Evolutionary conservation across 2,888 invertebrate species (phyloP).

Genomic region (Pachydiplax longipennis): DNA sequence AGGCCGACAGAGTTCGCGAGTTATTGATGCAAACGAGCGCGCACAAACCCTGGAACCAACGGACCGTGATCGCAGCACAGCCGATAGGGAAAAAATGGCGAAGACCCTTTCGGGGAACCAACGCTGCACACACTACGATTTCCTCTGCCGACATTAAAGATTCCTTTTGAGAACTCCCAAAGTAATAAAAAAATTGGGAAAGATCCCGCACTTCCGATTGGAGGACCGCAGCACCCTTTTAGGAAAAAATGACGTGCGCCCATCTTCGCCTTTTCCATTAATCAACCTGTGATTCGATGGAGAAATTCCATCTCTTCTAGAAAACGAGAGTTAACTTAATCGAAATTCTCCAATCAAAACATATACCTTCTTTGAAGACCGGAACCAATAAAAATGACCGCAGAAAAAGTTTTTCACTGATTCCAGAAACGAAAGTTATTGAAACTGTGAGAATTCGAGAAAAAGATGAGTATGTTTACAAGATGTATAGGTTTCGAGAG

Average conservation of each 20-base stretch:
- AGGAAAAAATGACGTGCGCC: neutral
- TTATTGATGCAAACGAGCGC: neutral
- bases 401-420: too few species aligned
- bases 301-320: too few species aligned
- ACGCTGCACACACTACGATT: neutral
- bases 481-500: too few species aligned
- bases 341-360: too few species aligned
- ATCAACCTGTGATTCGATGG: neutral
- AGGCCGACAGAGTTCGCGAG: neutral
- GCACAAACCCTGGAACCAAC: neutral
- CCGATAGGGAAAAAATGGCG: neutral
- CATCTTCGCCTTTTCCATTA: neutral
- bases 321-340: too few species aligned
- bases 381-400: too few species aligned
- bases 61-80: neutral
- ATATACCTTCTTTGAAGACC: too few species aligned
- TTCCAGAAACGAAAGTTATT: too few species aligned
- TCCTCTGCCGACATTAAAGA: constrained; percentile 12
- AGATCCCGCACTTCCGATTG: neutral
- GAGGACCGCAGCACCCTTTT: neutral
- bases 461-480: too few species aligned
- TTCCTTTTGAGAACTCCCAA: constrained; percentile 14
- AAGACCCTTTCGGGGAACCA: constrained; percentile 5
- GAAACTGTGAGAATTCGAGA: too few species aligned
- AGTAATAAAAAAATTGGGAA: neutral